A percentile compares a stretch with the other conserved stretches of the same genome.
phyloP scores from a whole-genome alignment of 2,888 invertebrate species.

The Andrena camellia region DNA sequence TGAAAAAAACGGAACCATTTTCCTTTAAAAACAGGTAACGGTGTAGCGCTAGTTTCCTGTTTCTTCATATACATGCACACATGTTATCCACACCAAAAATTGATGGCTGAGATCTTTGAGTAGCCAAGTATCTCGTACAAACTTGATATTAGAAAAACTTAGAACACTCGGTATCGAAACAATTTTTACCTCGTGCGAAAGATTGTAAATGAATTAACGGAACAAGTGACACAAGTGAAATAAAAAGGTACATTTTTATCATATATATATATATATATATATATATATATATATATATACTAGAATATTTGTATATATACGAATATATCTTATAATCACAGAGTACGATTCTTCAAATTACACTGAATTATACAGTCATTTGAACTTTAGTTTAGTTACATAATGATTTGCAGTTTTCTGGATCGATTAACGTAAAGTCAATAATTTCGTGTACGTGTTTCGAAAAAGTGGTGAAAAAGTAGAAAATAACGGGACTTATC shows the following conservation, averaged over 20 bases:
- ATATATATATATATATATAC: too few relatives aligned
- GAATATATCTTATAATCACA: neutral
- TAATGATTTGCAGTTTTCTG: conserved; percentile 3
- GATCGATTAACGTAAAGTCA: neutral
- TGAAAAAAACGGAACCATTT: neutral
- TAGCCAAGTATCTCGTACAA: neutral
- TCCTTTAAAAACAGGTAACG: neutral
- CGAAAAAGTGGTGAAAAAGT: neutral
- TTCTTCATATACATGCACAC: too few relatives aligned
- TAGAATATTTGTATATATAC: too few relatives aligned
- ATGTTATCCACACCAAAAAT: too few relatives aligned
- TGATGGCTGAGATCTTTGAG: too few relatives aligned
- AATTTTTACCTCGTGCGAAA: too few relatives aligned
- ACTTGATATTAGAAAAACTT: neutral
- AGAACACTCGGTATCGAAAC: too few relatives aligned
- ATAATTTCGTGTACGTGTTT: neutral
- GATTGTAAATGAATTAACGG: neutral
- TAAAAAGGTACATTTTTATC: too few relatives aligned
- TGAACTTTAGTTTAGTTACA: neutral
- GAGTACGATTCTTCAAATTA: neutral
- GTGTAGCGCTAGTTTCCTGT: too few relatives aligned
- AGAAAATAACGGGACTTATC: neutral
- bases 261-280: too few relatives aligned
- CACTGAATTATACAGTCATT: neutral
- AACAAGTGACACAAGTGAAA: neutral